Percentiles rank a stretch among this genome's conserved stretches.
Conservation (phyloP, 2,113 vertebrate species). For the Lethenteron reissneri region DNA sequence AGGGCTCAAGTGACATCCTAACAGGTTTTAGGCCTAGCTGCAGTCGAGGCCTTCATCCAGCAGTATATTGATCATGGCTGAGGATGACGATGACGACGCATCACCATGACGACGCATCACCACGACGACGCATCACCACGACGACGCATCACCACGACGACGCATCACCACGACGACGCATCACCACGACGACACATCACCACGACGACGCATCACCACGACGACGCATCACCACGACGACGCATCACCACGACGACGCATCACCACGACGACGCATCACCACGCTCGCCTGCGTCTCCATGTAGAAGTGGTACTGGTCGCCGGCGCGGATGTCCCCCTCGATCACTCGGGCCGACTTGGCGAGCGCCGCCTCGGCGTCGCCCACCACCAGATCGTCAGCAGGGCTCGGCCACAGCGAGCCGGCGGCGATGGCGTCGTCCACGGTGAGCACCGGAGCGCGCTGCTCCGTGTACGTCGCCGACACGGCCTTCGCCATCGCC, state of each 20-base stretch:
- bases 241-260: no score
- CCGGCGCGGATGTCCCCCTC: slow-evolving; percentile 8
- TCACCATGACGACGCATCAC: no score
- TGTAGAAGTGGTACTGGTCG: slow-evolving; percentile 9
- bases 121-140: neutral
- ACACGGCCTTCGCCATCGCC: slow-evolving; percentile 6
- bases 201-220: no score
- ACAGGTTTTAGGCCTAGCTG: no score
- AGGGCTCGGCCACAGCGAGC: slow-evolving; percentile 7
- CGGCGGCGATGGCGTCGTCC: slow-evolving; percentile 8
- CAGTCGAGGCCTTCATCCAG: no score
- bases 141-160: neutral
- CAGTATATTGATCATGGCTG: no score
- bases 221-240: neutral
- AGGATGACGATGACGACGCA: no score
- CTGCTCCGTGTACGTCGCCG: slow-evolving; percentile 5
- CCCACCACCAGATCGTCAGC: neutral
- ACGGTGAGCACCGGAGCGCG: slow-evolving; percentile 4
- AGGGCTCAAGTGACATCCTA: no score
- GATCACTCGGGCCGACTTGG: slow-evolving; percentile 1
- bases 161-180: no score
- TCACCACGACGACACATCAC: no score
- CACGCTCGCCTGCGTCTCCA: slow-evolving; percentile 10
- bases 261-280: no score
- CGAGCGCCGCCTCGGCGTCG: slow-evolving; percentile 5